Conservation (phyloP, 1,140 invertebrate species). For the Pollicipes pollicipes region DNA sequence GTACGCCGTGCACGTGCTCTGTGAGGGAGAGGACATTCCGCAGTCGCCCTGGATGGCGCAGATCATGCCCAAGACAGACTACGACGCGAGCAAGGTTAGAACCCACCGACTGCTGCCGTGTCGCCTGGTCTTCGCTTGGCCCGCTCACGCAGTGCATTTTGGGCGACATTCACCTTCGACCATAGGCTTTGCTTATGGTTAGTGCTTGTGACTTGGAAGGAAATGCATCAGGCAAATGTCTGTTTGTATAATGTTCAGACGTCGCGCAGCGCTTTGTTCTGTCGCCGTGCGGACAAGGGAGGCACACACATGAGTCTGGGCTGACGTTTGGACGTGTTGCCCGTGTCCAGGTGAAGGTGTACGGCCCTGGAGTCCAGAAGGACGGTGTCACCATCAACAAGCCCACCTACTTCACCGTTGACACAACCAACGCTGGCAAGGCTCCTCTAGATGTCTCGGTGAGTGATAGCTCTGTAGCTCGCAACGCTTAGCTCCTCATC, state of each 20-base stretch:
- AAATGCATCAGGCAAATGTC: no score
- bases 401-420: constrained; percentile 50
- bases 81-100: constrained; percentile 50
- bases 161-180: no score
- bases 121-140: no score
- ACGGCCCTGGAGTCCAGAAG: constrained; percentile 54
- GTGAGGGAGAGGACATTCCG: constrained; percentile 62
- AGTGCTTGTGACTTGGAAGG: no score
- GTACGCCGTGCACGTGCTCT: constrained; percentile 66
- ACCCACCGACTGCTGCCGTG: not conserved
- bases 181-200: no score
- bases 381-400: constrained; percentile 44
- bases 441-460: constrained; percentile 53
- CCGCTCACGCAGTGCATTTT: no score
- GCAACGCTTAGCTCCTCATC: no score
- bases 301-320: no score
- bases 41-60: constrained; percentile 61
- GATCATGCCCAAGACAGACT: constrained; percentile 50
- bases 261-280: no score
- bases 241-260: no score
- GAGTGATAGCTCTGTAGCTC: not conserved
- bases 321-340: not conserved
- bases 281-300: no score
- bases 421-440: constrained; percentile 48
- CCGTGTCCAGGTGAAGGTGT: constrained; percentile 41